These are phyloP conservation scores for Pseudococcus jackbeardsleyi DNA, from an alignment of 2,888 invertebrate species.

Conservation along the genomic window DNA sequence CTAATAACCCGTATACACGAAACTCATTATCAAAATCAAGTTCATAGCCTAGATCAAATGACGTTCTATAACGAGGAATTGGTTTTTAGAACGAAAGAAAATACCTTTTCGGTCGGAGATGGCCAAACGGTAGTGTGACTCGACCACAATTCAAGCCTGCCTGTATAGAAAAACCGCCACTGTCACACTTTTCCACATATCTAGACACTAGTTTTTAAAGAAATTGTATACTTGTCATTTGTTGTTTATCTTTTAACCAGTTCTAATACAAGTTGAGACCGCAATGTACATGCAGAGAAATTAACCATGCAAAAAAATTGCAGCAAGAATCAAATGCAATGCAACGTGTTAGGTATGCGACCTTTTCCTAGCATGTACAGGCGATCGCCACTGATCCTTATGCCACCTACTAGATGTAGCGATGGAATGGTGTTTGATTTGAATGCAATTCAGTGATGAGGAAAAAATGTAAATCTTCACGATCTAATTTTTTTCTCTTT, in stretches of 20 bases:
- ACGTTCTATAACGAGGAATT: neutral
- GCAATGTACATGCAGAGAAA: neutral
- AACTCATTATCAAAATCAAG: conserved; percentile 25
- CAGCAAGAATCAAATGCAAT: neutral
- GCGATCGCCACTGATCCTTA: no score
- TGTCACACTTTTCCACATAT: conserved; percentile 47
- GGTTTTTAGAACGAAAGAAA: neutral
- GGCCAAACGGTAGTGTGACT: conserved; percentile 31
- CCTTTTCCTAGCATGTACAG: neutral
- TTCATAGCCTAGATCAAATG: conserved; percentile 30
- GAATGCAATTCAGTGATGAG: no score
- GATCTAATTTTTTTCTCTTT: no score
- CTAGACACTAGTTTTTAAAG: conserved; percentile 2
- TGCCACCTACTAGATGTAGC: no score
- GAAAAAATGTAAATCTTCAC: no score
- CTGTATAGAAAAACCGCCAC: conserved; percentile 26
- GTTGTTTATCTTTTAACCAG: conserved; percentile 26
- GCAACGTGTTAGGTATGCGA: conserved; percentile 30
- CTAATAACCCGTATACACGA: neutral
- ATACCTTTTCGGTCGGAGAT: conserved; percentile 25
- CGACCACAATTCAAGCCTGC: conserved; percentile 18
- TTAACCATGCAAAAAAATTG: conserved; percentile 46
- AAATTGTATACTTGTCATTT: conserved; percentile 39
- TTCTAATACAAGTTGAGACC: neutral
- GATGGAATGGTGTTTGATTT: no score